These are phyloP conservation scores for Colistium nudipinnis DNA, from an alignment of 2,113 vertebrate genomes.

Conservation along the genomic window DNA sequence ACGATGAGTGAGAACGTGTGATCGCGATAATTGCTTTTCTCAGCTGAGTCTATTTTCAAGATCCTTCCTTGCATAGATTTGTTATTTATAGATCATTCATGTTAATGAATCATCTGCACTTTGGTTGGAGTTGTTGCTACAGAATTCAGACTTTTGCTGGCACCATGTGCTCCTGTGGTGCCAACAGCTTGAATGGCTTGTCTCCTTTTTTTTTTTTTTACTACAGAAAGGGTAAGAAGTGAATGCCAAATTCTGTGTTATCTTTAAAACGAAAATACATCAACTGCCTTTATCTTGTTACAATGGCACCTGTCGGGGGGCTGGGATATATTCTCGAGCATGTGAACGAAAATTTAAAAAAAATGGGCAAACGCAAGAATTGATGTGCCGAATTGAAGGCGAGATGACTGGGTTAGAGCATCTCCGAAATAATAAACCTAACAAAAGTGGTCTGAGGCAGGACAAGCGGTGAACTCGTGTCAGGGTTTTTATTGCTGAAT, in stretches of 20 bases:
- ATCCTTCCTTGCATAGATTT: slow-evolving; percentile 14
- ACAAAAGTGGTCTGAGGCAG: neutral
- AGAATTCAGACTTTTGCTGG: slow-evolving; percentile 6
- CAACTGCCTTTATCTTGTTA: neutral
- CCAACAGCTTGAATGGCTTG: slow-evolving; percentile 24
- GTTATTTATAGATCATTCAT: slow-evolving; percentile 47
- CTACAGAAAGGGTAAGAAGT: neutral
- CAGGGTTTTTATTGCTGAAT: neutral
- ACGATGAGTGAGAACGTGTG: slow-evolving; percentile 42
- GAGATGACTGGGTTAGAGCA: neutral
- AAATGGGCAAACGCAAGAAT: neutral
- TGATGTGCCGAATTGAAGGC: neutral
- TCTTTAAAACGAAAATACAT: slow-evolving; percentile 14
- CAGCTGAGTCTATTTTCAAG: slow-evolving; percentile 63
- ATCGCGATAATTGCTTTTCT: slow-evolving; percentile 74
- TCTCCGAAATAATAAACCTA: neutral
- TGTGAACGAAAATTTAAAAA: neutral
- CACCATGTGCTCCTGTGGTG: slow-evolving; percentile 3
- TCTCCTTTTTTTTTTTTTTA: neutral
- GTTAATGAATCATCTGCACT: slow-evolving; percentile 43
- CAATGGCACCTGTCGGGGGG: neutral
- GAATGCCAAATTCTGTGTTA: neutral
- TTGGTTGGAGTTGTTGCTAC: slow-evolving; percentile 35
- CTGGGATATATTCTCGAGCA: neutral
- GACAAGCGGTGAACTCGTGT: neutral